These are phyloP conservation scores for Scleropages formosus DNA, from an alignment of 2,797 vertebrate genomes.

Conservation along the genomic window DNA sequence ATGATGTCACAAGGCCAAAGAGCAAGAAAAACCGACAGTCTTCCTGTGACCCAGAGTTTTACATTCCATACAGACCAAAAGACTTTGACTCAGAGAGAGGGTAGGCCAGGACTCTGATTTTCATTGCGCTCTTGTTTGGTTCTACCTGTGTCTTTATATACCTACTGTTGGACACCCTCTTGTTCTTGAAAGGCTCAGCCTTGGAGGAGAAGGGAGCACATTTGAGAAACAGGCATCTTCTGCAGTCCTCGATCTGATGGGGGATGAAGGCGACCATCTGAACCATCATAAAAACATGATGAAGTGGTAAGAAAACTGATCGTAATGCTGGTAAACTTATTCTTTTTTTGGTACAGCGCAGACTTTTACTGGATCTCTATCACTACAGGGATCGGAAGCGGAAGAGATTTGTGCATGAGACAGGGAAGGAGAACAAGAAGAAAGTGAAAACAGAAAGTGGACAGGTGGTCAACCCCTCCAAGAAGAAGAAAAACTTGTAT, in stretches of 20 bases:
- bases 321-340: not conserved
- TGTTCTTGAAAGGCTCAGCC: conserved; percentile 69
- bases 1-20: conserved; percentile 35
- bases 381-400: conserved; percentile 86
- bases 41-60: conserved; percentile 75
- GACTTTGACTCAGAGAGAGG: conserved; percentile 92
- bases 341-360: not conserved
- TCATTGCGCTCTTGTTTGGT: not conserved
- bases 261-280: conserved; percentile 78
- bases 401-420: conserved; percentile 86
- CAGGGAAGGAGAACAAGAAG: conserved; percentile 80
- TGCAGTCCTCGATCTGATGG: conserved; percentile 89
- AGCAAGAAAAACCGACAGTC: conserved; percentile 64
- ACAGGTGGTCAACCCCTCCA: conserved; percentile 75
- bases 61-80: conserved; percentile 87
- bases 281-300: conserved; percentile 76
- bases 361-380: not conserved
- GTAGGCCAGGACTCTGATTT: conserved; percentile 55
- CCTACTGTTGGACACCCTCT: not conserved
- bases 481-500: conserved; percentile 91
- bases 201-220: conserved; percentile 63
- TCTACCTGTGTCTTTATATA: not conserved
- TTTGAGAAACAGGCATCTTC: conserved; percentile 89
- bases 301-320: conserved; percentile 77
- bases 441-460: conserved; percentile 84